A percentile compares a stretch with the other conserved stretches of the same genome.
phyloP scores from a whole-genome alignment of 2,888 invertebrate genomes.

The Byasa hedistus region DNA sequence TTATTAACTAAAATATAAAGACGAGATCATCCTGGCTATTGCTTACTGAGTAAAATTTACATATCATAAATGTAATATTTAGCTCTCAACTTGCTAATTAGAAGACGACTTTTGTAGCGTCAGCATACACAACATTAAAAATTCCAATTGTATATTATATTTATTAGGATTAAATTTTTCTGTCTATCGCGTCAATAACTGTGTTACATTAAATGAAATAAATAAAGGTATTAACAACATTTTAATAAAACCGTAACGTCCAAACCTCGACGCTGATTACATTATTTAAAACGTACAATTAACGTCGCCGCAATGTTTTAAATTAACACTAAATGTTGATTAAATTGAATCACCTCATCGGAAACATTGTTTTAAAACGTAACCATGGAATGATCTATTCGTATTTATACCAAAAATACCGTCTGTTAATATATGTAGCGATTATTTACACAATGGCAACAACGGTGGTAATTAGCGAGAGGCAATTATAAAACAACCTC shows the following conservation, averaged over 20 bases:
- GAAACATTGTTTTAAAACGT: neutral
- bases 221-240: no score
- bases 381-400: neutral
- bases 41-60: slow-evolving; percentile 66
- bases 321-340: slow-evolving; percentile 13
- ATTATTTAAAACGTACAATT: neutral
- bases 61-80: slow-evolving; percentile 79
- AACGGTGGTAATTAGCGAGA: no score
- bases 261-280: neutral
- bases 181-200: no score
- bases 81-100: slow-evolving; percentile 78
- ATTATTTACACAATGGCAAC: neutral
- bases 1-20: slow-evolving; percentile 47
- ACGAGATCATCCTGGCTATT: slow-evolving; percentile 46
- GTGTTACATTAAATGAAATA: no score
- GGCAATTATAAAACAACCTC: no score
- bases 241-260: neutral
- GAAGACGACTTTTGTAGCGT: slow-evolving; percentile 66
- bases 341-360: slow-evolving; percentile 8
- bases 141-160: neutral
- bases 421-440: neutral
- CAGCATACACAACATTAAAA: slow-evolving; percentile 34
- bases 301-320: slow-evolving; percentile 5
- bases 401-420: neutral
- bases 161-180: no score